These are phyloP conservation scores for Acropora yongei DNA, from an alignment of 64 coral and sea anemone genomes.

Conservation along the genomic window DNA sequence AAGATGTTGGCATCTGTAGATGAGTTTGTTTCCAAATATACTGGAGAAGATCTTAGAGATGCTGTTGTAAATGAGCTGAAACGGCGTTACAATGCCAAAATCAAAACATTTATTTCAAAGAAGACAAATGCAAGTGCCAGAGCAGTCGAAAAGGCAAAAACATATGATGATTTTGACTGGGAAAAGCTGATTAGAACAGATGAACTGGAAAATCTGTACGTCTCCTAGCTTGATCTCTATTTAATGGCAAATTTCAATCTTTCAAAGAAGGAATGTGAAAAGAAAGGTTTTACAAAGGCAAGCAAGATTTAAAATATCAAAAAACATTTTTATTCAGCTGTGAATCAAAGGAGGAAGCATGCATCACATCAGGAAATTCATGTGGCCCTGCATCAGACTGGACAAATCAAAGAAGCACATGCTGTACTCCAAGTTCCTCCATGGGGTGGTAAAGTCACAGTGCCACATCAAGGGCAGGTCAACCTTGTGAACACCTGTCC, in stretches of 20 bases:
- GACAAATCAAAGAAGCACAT: not conserved
- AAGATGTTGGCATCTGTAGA: conserved; percentile 56
- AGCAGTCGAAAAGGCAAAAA: conserved; percentile 58
- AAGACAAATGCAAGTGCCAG: conserved; percentile 61
- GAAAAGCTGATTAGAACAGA: conserved; percentile 47
- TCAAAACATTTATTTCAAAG: conserved; percentile 56
- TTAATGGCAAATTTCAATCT: conserved; percentile 35
- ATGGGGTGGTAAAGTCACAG: conserved; percentile 36
- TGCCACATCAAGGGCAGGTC: conserved; percentile 14
- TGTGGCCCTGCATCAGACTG: conserved; percentile 5
- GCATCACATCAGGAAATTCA: conserved; percentile 21
- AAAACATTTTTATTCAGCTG: conserved; percentile 52
- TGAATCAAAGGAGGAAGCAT: conserved; percentile 13
- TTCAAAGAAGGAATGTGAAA: conserved; percentile 31
- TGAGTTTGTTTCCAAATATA: conserved; percentile 40
- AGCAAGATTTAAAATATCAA: conserved; percentile 49
- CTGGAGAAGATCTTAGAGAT: conserved; percentile 52
- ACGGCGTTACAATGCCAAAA: conserved; percentile 41
- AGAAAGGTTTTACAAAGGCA: conserved; percentile 61
- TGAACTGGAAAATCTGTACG: conserved; percentile 45
- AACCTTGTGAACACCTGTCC: conserved; percentile 55
- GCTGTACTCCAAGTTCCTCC: conserved; percentile 49
- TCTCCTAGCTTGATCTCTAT: conserved; percentile 67
- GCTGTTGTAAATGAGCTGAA: conserved; percentile 52
- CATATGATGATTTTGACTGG: conserved; percentile 67